Evolutionary conservation across 1,140 invertebrate genomes (phyloP).

Genomic region (Gryllus bimaculatus): DNA sequence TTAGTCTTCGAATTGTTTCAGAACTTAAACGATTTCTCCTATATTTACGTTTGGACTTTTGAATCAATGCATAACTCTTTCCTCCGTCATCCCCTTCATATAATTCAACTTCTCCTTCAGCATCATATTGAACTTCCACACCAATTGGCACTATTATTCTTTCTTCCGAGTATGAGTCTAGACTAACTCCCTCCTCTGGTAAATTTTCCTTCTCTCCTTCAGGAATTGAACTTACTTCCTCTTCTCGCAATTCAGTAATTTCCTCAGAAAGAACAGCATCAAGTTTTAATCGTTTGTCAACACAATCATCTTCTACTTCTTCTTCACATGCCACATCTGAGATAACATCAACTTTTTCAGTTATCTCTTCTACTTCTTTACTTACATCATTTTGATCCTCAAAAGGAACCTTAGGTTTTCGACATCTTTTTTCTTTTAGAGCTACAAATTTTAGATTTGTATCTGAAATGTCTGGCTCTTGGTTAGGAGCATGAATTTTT

Average conservation of each 20-base stretch:
- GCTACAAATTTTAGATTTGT: constrained; percentile 4
- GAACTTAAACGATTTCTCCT: constrained; percentile 10
- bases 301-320: constrained; percentile 16
- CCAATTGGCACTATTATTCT: constrained; percentile 1
- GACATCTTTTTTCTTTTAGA: constrained; percentile 4
- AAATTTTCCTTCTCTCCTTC: constrained; percentile 21
- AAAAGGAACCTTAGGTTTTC: neutral
- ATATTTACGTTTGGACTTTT: constrained; percentile 14
- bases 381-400: constrained; percentile 5
- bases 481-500: constrained; percentile 8
- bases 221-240: constrained; percentile 12
- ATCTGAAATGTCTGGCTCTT: neutral
- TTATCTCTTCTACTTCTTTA: constrained; percentile 12
- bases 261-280: constrained; percentile 12
- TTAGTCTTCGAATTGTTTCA: constrained; percentile 15
- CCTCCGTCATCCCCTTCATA: constrained; percentile 1
- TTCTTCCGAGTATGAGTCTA: constrained; percentile 13
- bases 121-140: constrained; percentile 5
- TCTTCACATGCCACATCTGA: constrained; percentile 11
- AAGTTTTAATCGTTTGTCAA: constrained; percentile 11
- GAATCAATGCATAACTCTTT: neutral
- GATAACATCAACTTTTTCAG: neutral
- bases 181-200: constrained; percentile 11
- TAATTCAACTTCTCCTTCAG: constrained; percentile 10
- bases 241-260: constrained; percentile 8